Conservation (phyloP, 1,140 invertebrate genomes). For the Caenorhabditis inopinata region DNA sequence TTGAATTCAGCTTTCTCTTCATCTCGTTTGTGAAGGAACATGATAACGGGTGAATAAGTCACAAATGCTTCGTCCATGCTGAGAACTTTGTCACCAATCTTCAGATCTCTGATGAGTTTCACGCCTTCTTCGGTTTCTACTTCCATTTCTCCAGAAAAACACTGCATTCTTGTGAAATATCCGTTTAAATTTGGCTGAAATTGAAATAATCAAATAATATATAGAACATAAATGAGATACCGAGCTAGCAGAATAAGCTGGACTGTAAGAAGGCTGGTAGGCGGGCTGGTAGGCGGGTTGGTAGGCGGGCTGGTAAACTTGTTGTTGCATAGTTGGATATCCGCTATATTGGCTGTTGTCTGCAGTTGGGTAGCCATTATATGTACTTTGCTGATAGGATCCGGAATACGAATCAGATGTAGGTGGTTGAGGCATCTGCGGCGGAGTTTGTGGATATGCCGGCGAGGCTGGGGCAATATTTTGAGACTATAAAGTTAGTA, state of each 20-base stretch:
- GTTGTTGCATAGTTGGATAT: slow-evolving; percentile 15
- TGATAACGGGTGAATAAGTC: slow-evolving; percentile 41
- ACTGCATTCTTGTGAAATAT: slow-evolving; percentile 41
- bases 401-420: not conserved
- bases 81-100: slow-evolving; percentile 48
- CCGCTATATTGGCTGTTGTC: not conserved
- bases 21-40: slow-evolving; percentile 47
- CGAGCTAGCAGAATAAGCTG: not conserved
- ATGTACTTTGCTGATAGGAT: not conserved
- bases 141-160: slow-evolving; percentile 43
- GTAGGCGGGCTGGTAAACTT: slow-evolving; percentile 15
- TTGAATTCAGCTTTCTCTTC: slow-evolving; percentile 45
- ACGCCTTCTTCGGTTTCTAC: slow-evolving; percentile 41
- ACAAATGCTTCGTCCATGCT: slow-evolving; percentile 45
- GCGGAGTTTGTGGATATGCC: not conserved
- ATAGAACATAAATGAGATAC: not conserved
- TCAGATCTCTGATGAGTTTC: slow-evolving; percentile 44
- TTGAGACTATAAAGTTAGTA: slow-evolving; percentile 23
- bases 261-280: slow-evolving; percentile 32
- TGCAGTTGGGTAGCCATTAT: not conserved
- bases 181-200: slow-evolving; percentile 37
- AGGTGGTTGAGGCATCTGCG: not conserved
- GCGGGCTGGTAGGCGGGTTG: slow-evolving; percentile 31
- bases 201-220: not conserved
- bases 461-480: slow-evolving; percentile 11